Evolutionary conservation across 2,888 invertebrate genomes (phyloP), one percentile per base, ranked within the genome.

Genomic region (Orgyia antiqua): DNA sequence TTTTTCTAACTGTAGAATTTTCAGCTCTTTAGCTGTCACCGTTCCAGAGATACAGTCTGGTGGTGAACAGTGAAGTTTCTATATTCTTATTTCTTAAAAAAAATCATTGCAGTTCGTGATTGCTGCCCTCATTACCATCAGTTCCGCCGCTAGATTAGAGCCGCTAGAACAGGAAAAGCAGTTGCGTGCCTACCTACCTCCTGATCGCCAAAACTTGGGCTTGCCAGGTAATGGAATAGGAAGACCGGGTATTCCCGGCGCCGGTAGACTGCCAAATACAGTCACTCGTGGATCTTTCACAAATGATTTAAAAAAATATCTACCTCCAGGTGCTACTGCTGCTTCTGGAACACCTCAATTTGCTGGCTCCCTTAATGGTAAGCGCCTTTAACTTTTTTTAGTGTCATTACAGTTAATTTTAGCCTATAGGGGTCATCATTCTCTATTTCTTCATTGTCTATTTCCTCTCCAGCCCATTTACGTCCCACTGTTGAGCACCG

Each of bases 241-340:
- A 10, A 51, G 58, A 1, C 48, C 47, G 13, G 51, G 50, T n/a
- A 17, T 31, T 18, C 43, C 43, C 18, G 47, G 40, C 24, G 10
- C 25, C 6, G 52, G 37, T 2, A 27, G 42, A 12, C 36, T n/a
- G 1, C 19, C 28, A 1, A 18, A 23, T 10, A 37, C 24, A 21
- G 47, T 36, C n/a, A 38, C 43, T 29, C 52, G 53, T 1, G 20
- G 28, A 18, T 42, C 57, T 5, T 66, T 68, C 39, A 49, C 51
- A 11, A 67, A 63, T n/a, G 74, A 74, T 10, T 71, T 70, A 26
- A 83, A 78, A 59, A 79, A 82, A 37, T 86, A 86, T 51, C 53
- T 86, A 15, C 80, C 84, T 12, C 84, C 84, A 42, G 75, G 68
- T 42, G 49, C 72, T 24, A 51, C 69, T 28, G 60, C 21, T 24